Conservation (phyloP, 2,888 invertebrate species). For the Hemaris fuciformis region DNA sequence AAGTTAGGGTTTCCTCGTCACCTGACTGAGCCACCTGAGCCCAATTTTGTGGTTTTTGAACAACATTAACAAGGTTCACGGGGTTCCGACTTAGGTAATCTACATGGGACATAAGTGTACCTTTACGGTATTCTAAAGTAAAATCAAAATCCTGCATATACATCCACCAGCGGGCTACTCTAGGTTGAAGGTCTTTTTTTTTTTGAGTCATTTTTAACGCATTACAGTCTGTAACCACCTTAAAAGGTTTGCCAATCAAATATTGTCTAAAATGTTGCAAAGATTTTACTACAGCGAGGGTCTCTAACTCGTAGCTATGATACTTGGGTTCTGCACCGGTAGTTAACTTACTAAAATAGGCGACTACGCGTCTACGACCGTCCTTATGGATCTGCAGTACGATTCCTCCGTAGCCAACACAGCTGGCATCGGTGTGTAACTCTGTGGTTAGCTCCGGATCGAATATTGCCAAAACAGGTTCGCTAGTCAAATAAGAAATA, state of each 20-base stretch:
- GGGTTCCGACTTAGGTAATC: conserved; percentile 9
- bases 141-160: background rate
- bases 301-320: background rate
- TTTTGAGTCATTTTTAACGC: background rate
- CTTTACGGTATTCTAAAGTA: background rate
- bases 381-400: conserved; percentile 14
- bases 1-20: background rate
- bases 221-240: background rate
- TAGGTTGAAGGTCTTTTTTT: background rate
- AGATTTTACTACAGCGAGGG: background rate
- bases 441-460: background rate
- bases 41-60: background rate
- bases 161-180: background rate
- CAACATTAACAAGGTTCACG: background rate
- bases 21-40: background rate
- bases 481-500: background rate
- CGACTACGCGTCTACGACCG: background rate
- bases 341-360: conserved; percentile 15
- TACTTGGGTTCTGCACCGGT: conserved; percentile 16
- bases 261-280: background rate
- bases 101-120: background rate
- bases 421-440: background rate
- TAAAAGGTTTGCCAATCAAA: background rate
- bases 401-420: conserved; percentile 17
- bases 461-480: background rate